Evolutionary conservation across 2,888 invertebrate genomes (phyloP).

Genomic region (Thera britannica): DNA sequence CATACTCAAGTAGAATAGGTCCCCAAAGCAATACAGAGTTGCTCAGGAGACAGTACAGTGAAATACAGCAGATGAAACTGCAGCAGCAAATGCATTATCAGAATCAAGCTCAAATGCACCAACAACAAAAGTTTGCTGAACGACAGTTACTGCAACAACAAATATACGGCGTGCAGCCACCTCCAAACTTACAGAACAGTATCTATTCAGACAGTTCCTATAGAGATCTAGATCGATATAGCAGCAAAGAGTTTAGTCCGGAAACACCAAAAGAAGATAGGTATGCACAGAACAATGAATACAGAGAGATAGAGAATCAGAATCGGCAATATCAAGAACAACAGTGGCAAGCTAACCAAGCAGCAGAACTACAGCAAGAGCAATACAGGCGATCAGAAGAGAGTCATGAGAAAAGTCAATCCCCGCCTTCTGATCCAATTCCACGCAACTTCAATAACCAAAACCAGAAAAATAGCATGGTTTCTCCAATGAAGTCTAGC

Average conservation of each 20-base stretch:
- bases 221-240: slow-evolving; percentile 76
- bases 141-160: slow-evolving; percentile 86
- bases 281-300: slow-evolving; percentile 73
- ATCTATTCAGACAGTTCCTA: slow-evolving; percentile 79
- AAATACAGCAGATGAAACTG: slow-evolving; percentile 87
- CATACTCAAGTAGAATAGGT: slow-evolving; percentile 80
- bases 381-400: slow-evolving; percentile 65
- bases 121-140: slow-evolving; percentile 87
- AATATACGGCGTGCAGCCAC: slow-evolving; percentile 82
- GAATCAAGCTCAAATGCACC: slow-evolving; percentile 86
- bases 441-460: slow-evolving; percentile 55
- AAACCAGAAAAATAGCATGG: slow-evolving; percentile 61
- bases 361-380: slow-evolving; percentile 65
- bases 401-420: slow-evolving; percentile 66
- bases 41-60: slow-evolving; percentile 85
- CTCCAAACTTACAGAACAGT: slow-evolving; percentile 79
- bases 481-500: slow-evolving; percentile 79
- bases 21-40: slow-evolving; percentile 85
- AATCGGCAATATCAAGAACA: slow-evolving; percentile 69
- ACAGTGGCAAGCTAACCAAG: slow-evolving; percentile 73
- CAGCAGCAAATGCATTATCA: slow-evolving; percentile 87
- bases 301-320: slow-evolving; percentile 71
- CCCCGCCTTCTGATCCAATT: slow-evolving; percentile 61
- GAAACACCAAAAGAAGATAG: slow-evolving; percentile 69
- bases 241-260: slow-evolving; percentile 75